Evolutionary conservation across 2,797 vertebrate genomes (phyloP), one percentile per base, ranked within the genome.

Genomic region (Lepus oiostolus): DNA sequence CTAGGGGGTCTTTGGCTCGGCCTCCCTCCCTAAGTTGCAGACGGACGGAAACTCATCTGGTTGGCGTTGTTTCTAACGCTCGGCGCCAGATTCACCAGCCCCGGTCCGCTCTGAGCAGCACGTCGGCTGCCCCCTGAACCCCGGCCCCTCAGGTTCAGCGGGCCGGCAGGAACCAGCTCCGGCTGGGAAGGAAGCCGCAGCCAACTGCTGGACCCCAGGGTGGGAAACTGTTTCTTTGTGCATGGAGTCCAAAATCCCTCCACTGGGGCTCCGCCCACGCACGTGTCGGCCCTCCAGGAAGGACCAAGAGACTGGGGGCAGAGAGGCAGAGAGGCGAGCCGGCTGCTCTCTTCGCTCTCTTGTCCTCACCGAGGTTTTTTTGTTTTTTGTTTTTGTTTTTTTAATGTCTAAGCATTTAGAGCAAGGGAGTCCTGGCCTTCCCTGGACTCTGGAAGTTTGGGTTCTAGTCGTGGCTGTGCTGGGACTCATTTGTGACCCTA

Each of bases 401-500:
- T 58, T 14, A 58, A 58, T 58, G 16, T 16, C 14, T 35, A 71
- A 58, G 65, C 74, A 38, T 58, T 7, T 32, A 81, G 60, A 47
- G 26, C 62, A 93, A 79, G 16, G 60, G 63, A 81, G 32, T 35
- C 63, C n/a, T 72, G 16, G 47, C 52, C 42, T 47, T 47, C 42
- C 17, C 17, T 19, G 68, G 60, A 89, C 76, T 42, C 72, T 86
- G 79, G 30, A 82, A 63, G n/a, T 70, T 77, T 54, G 32, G 58
- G 32, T 77, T 97, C 58, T 94, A 86, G 62, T 79, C 30, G 58
- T 90, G 22, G 38, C 63, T 72, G 19, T 4, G n/a, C 85, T 71
- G 30, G 58, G 30, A 63, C 21, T 52, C 7, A 35, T 26, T 58
- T 85, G 47, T 83, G 91, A 87, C 17, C 32, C 14, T 85, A 58